Conservation (phyloP, 2,797 vertebrate species). For the Silurus aristotelis region DNA sequence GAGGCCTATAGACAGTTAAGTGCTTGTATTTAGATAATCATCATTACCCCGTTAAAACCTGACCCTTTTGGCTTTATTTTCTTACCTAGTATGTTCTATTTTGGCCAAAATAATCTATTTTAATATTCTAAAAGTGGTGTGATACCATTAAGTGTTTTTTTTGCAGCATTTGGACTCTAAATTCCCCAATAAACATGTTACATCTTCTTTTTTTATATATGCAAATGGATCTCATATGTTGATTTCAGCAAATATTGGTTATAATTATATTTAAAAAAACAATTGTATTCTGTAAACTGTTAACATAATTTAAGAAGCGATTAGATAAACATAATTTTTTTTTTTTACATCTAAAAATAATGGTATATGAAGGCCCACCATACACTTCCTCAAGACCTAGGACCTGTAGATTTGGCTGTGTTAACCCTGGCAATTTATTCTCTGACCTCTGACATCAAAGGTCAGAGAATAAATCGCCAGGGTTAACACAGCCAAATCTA, state of each 20-base stretch:
- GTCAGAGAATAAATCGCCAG: not conserved
- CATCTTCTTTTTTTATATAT: not conserved
- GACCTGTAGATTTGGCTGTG: not conserved
- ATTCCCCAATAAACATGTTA: not conserved
- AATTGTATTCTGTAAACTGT: not conserved
- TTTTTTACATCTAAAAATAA: too few relatives aligned
- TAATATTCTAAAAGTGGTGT: not conserved
- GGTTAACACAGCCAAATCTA: not conserved
- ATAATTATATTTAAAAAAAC: not conserved
- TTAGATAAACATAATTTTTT: too few relatives aligned
- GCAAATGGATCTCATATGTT: not conserved
- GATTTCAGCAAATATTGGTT: not conserved
- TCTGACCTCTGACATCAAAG: not conserved
- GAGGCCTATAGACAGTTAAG: not conserved
- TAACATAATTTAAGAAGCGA: too few relatives aligned
- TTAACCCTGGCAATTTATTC: not conserved
- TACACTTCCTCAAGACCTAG: too few relatives aligned
- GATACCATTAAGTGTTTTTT: not conserved
- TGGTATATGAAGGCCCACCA: too few relatives aligned
- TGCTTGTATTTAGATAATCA: constrained; percentile 15
- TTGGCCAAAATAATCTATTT: not conserved
- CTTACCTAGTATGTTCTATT: not conserved
- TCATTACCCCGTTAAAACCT: too few relatives aligned
- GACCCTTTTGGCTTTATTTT: not conserved
- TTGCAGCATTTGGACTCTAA: not conserved